A percentile compares a stretch with the other conserved stretches of the same genome.
These are phyloP conservation scores for Discoglossus pictus DNA, from an alignment of 2,797 vertebrate genomes.

Conservation along the genomic window DNA sequence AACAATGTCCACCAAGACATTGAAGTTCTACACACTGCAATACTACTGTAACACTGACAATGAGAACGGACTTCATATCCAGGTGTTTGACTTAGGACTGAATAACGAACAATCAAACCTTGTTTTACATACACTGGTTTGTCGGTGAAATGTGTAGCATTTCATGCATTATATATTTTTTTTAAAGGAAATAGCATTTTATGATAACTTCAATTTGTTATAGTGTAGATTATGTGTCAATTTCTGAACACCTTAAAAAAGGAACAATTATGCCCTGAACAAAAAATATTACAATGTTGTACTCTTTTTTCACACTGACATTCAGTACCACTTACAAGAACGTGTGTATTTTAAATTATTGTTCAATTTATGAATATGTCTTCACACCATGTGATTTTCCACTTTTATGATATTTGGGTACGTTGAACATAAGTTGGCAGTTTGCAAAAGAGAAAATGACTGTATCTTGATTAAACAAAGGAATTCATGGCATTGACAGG, in stretches of 20 bases:
- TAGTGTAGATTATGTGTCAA: conserved; percentile 56
- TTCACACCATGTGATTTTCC: conserved; percentile 10
- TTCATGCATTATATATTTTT: conserved; percentile 72
- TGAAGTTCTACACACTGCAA: conserved; percentile 81
- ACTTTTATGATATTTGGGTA: conserved; percentile 16
- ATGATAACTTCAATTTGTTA: conserved; percentile 46
- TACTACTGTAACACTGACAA: conserved; percentile 80
- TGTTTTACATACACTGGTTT: conserved; percentile 67
- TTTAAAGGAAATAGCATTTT: conserved; percentile 59
- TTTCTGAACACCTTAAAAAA: conserved; percentile 59
- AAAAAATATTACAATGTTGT: conserved; percentile 56
- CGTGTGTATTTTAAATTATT: conserved; percentile 12
- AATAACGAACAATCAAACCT: conserved; percentile 72
- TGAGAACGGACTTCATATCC: conserved; percentile 75
- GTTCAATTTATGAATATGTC: conserved; percentile 19
- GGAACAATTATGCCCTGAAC: conserved; percentile 50
- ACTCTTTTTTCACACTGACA: conserved; percentile 56
- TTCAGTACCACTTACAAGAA: conserved; percentile 50
- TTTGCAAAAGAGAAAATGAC: conserved; percentile 29
- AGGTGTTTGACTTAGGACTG: conserved; percentile 74
- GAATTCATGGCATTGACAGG: conserved; percentile 97
- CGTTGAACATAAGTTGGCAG: conserved; percentile 24
- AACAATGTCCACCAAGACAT: conserved; percentile 81
- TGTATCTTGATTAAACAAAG: conserved; percentile 80
- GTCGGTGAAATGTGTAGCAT: conserved; percentile 65